Evolutionary conservation across 2,113 vertebrate genomes (phyloP).

Genomic region (Bettongia penicillata): DNA sequence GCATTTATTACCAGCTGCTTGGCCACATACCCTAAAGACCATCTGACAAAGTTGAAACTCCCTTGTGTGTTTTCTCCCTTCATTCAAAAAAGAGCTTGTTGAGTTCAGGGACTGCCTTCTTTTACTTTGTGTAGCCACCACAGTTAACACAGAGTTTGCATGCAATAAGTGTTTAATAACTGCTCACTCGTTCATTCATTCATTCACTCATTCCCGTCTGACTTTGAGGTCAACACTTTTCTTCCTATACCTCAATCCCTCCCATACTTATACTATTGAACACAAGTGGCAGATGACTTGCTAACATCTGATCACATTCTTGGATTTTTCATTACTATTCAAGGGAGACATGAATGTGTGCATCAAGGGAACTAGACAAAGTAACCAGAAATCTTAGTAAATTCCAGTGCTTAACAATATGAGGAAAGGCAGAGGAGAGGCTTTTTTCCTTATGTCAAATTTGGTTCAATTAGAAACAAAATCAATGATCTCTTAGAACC

Average conservation of each 20-base stretch:
- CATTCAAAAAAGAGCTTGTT: not conserved
- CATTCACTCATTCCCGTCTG: not conserved
- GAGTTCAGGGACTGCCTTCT: not conserved
- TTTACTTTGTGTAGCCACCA: not conserved
- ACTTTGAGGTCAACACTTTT: not conserved
- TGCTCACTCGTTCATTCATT: not conserved
- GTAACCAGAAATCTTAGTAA: not conserved
- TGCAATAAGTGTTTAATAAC: not conserved
- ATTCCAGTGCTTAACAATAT: slow-evolving; percentile 7
- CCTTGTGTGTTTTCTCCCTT: not conserved
- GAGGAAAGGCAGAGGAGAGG: not conserved
- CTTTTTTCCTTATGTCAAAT: not conserved
- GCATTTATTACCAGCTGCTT: not conserved
- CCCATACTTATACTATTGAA: not conserved
- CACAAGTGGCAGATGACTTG: not conserved
- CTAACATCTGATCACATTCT: not conserved
- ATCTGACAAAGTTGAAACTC: not conserved
- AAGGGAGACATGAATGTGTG: slow-evolving; percentile 6
- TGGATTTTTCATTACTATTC: slow-evolving; percentile 21
- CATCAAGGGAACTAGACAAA: not conserved
- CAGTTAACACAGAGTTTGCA: not conserved
- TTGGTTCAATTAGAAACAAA: not conserved
- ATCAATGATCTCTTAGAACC: not conserved
- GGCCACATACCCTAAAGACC: not conserved
- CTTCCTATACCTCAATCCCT: not conserved